phyloP scores from a whole-genome alignment of 2,113 vertebrate genomes.

The Ctenodactylus gundi region DNA sequence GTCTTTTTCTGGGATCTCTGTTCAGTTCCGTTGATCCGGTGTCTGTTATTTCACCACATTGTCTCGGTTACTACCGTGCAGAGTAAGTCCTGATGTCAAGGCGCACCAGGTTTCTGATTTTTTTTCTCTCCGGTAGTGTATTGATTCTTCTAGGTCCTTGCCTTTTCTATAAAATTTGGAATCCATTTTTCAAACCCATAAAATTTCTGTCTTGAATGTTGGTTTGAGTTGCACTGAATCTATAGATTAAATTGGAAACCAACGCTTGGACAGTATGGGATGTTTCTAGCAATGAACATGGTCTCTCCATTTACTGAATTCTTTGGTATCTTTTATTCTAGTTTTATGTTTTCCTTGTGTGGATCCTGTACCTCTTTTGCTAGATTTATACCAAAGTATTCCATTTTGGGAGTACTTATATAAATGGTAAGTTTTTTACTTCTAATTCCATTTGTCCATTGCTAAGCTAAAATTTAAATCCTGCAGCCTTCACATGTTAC shows the following conservation, averaged over 20 bases:
- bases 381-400: background rate
- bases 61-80: too few species aligned
- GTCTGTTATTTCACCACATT: background rate
- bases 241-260: background rate
- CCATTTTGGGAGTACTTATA: background rate
- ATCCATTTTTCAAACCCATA: background rate
- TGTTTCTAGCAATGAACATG: background rate
- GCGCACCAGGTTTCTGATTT: background rate
- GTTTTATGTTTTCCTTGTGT: background rate
- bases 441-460: background rate
- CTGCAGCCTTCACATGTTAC: background rate
- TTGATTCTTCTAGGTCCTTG: background rate
- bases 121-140: background rate
- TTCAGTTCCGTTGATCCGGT: background rate
- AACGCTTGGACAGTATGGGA: background rate
- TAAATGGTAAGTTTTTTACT: background rate
- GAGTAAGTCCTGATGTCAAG: background rate
- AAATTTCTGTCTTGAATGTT: background rate
- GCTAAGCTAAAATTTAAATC: background rate
- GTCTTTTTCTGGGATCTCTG: background rate
- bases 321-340: background rate
- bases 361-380: background rate
- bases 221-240: background rate
- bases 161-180: background rate
- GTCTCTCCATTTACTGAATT: background rate